These are phyloP conservation scores for Motacilla tschutschensis DNA, from an alignment of 2,113 vertebrate species.

Conservation along the genomic window DNA sequence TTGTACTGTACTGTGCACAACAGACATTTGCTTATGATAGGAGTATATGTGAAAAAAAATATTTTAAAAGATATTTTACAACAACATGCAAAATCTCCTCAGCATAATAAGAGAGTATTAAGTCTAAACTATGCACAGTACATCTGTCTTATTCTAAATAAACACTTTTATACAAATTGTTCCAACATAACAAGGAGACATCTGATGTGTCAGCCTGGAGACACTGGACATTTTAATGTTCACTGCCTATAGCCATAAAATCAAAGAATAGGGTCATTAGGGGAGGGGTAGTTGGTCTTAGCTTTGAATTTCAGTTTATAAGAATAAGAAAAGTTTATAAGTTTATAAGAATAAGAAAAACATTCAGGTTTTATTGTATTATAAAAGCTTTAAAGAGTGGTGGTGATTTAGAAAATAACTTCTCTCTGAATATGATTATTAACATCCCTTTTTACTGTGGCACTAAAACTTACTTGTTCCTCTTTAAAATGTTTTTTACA, in stretches of 20 bases:
- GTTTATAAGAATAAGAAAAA: constrained; percentile 6
- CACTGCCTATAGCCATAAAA: not conserved
- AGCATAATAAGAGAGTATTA: not conserved
- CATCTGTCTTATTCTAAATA: not conserved
- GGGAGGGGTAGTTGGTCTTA: not conserved
- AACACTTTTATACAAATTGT: not conserved
- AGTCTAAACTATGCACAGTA: not conserved
- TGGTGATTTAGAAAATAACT: not conserved
- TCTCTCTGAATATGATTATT: not conserved
- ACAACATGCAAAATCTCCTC: not conserved
- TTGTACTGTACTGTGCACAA: not conserved
- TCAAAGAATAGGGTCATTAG: not conserved
- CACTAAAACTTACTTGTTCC: not conserved
- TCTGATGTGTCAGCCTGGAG: not conserved
- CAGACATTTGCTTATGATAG: not conserved
- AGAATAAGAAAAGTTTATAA: too few relatives aligned
- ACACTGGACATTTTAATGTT: not conserved
- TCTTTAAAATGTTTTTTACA: not conserved
- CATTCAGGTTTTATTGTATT: not conserved
- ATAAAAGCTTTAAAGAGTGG: not conserved
- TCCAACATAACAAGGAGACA: not conserved
- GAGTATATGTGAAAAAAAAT: not conserved
- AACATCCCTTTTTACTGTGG: not conserved
- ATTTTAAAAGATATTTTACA: not conserved
- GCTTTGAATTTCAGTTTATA: not conserved